Conservation (phyloP, 2,797 vertebrate species). For the Arvicola amphibius region DNA sequence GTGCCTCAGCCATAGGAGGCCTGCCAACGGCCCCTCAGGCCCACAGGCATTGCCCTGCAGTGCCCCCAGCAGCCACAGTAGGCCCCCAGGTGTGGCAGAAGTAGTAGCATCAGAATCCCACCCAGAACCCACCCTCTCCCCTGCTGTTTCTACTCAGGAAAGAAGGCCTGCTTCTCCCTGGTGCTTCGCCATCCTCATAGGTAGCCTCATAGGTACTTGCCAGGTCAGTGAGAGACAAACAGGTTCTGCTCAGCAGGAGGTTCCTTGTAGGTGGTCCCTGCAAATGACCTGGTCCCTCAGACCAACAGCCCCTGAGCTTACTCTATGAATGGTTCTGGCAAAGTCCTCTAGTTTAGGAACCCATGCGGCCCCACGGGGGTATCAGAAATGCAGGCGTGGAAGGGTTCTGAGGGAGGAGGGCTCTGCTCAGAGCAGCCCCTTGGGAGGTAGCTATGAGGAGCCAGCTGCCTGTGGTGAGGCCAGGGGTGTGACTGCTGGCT, state of each 20-base stretch:
- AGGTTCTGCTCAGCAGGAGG: rapidly evolving
- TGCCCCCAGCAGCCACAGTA: too few species aligned
- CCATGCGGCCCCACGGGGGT: neutral
- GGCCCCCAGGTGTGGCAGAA: neutral
- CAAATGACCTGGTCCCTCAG: neutral
- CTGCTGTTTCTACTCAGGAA: neutral
- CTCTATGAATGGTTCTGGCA: neutral
- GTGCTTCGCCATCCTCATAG: neutral
- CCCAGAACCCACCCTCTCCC: neutral
- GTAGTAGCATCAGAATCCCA: neutral
- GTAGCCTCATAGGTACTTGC: neutral
- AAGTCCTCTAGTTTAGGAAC: neutral
- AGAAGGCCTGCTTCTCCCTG: neutral
- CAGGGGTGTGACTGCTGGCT: too few species aligned
- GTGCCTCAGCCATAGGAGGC: neutral
- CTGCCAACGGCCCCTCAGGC: neutral
- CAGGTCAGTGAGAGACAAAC: neutral
- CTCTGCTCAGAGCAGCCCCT: neutral
- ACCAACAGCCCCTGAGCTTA: neutral
- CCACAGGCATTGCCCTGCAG: rapidly evolving
- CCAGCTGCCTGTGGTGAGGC: neutral
- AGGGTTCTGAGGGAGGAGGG: neutral
- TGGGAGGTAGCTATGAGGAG: neutral
- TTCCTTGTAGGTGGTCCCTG: neutral
- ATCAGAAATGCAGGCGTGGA: neutral